A percentile compares a stretch with the other conserved stretches of the same genome.
phyloP scores from a whole-genome alignment of 2,888 invertebrate genomes.

The Heliconius ethilla region DNA sequence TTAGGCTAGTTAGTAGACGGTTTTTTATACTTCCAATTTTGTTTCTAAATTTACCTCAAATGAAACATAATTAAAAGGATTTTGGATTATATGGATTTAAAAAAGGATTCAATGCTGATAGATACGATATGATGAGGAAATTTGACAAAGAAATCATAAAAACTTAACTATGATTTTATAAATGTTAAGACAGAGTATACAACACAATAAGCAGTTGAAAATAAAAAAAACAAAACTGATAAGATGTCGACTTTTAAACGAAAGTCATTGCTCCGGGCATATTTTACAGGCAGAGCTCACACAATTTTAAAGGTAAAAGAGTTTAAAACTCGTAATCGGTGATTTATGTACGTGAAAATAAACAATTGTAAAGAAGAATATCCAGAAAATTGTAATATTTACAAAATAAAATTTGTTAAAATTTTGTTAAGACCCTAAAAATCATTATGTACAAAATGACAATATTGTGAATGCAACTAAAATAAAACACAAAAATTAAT shows the following conservation, averaged over 20 bases:
- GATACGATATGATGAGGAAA: neutral
- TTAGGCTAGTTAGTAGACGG: slow-evolving; percentile 21
- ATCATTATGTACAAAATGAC: slow-evolving; percentile 1
- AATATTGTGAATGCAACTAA: slow-evolving; percentile 20
- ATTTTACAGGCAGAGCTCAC: neutral
- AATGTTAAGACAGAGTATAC: neutral
- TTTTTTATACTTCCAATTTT: neutral
- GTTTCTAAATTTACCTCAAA: neutral
- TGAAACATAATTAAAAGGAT: neutral
- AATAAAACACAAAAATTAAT: slow-evolving; percentile 31
- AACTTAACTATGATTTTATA: neutral
- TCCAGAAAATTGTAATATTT: slow-evolving; percentile 1
- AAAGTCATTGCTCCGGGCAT: slow-evolving; percentile 39
- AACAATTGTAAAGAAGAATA: neutral
- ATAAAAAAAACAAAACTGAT: neutral
- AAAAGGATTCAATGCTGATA: neutral
- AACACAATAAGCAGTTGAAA: slow-evolving; percentile 10
- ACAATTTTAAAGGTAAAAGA: slow-evolving; percentile 9
- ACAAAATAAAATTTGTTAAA: neutral
- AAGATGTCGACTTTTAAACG: neutral
- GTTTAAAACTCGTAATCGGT: slow-evolving; percentile 40
- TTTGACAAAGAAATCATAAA: neutral
- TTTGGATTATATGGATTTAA: neutral
- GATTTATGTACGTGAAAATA: slow-evolving; percentile 40
- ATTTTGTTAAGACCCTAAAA: slow-evolving; percentile 6